These are phyloP conservation scores for Pristis pectinata DNA, from an alignment of 2,797 vertebrate species.

Conservation along the genomic window DNA sequence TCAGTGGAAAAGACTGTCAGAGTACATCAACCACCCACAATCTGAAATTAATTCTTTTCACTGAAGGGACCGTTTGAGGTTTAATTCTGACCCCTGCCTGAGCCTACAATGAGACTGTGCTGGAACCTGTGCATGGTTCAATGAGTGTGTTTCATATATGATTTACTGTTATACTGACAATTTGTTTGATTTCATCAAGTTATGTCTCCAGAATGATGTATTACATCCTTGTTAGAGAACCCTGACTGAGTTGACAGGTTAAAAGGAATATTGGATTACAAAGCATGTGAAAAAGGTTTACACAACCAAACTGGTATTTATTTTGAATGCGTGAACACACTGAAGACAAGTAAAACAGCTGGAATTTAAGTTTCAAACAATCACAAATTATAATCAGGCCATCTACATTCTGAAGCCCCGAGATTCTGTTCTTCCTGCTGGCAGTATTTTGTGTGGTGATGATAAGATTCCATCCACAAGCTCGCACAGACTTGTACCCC, in stretches of 20 bases:
- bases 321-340: neutral
- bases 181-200: neutral
- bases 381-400: neutral
- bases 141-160: neutral
- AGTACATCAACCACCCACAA: neutral
- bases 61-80: neutral
- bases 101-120: constrained; percentile 27
- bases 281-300: neutral
- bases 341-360: neutral
- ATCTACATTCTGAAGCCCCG: neutral
- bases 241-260: constrained; percentile 16
- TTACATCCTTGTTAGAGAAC: neutral
- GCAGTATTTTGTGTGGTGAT: neutral
- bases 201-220: neutral
- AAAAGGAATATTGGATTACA: neutral
- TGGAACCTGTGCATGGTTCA: neutral
- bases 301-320: neutral
- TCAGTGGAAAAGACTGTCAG: constrained; percentile 7
- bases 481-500: neutral
- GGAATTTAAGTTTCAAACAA: neutral
- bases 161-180: neutral
- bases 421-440: neutral
- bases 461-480: neutral
- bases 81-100: neutral
- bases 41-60: neutral